Evolutionary conservation across 2,888 invertebrate species (phyloP), one percentile per base, ranked within the genome.

Genomic region (Galeruca laticollis): DNA sequence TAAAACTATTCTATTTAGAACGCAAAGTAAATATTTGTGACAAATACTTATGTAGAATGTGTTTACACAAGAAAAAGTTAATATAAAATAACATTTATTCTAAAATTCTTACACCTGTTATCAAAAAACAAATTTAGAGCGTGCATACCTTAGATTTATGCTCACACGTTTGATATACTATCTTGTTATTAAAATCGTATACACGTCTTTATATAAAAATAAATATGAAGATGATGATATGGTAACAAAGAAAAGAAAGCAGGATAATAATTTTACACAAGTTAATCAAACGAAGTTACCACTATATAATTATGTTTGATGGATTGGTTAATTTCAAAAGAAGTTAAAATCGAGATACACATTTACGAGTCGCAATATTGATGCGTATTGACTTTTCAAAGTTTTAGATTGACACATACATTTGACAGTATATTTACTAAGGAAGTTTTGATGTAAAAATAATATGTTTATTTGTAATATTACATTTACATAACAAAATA

Each of bases 71-170:
- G 68, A 65, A 73, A 69, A 74, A 70, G 74, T 70, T 74, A 65
- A 77, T 74, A 73, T 73, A 70, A 69, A 77, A 77, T 77, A 77
- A 77, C 75, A 77, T 77, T 75, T 75, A 71, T 73, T 71, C 71
- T 71, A 74, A 71, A 74, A 74, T 72, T 72, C 74, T 73, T 73
- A 70, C 61, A 69, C 43, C 43, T 67, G 69, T 72, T 74, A 74
- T 74, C 73, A 70, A 62, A 70, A 71, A 72, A 69, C 72, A 74
- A 73, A 76, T 66, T 60, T 66, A 33, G 18, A 43, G 35, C 20
- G 61, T 26, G 47, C 51, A 61, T 49, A 20, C 61, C 52, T 56
- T 54, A 21, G 40, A 40, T 40, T 40, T 40, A 40, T 40, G 40
- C n/a, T 47, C 47, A 9, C 18, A 15, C 15, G 47, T 47, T 47